A percentile compares a stretch with the other conserved stretches of the same genome.
These are phyloP conservation scores for Drosophila suboccidentalis DNA, from an alignment of 2,888 invertebrate species.

Conservation along the genomic window DNA sequence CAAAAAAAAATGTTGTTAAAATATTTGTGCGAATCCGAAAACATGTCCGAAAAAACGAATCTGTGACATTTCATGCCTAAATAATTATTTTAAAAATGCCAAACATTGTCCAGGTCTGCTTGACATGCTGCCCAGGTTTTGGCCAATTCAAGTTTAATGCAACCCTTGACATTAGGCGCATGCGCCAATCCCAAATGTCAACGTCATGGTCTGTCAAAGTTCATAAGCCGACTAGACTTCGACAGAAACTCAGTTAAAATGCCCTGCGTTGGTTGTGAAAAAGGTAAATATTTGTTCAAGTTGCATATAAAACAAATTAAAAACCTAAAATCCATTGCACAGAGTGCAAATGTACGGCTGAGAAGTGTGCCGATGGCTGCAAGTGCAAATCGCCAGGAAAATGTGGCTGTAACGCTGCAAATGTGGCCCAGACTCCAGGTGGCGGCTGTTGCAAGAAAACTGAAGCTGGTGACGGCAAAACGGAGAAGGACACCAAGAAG, in stretches of 20 bases:
- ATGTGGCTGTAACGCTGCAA: constrained; percentile 51
- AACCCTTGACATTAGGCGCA: constrained; percentile 33
- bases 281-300: constrained; percentile 47
- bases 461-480: background rate
- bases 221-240: background rate
- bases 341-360: constrained; percentile 83
- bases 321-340: background rate
- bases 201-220: constrained; percentile 1
- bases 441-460: constrained; percentile 46
- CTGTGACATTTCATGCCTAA: too few species aligned
- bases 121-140: background rate
- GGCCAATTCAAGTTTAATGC: background rate
- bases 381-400: constrained; percentile 75
- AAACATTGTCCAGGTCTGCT: background rate
- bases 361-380: constrained; percentile 81
- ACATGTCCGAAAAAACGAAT: background rate
- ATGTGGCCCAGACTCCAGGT: constrained; percentile 2
- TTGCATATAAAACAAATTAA: too few species aligned
- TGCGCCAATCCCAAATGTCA: constrained; percentile 39
- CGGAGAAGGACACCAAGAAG: constrained; percentile 34
- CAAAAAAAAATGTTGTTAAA: too few species aligned
- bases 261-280: constrained; percentile 80
- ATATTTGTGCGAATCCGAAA: background rate
- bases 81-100: background rate
- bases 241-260: constrained; percentile 45